Percentiles rank a stretch among this genome's conserved stretches.
phyloP scores from a whole-genome alignment of 1,140 invertebrate genomes.

The Drosophila melanogaster region DNA sequence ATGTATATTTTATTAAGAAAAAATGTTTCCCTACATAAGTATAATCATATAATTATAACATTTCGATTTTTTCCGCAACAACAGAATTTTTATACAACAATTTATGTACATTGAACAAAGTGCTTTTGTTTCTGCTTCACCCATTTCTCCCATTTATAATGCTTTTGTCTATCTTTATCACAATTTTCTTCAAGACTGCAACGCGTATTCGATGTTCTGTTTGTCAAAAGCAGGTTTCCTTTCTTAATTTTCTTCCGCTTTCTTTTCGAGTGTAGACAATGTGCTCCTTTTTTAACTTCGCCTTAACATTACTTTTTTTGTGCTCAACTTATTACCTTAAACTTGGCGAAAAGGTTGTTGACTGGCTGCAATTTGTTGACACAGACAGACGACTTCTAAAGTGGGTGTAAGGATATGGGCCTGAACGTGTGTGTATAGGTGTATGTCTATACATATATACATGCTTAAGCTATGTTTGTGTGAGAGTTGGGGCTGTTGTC shows the following conservation, averaged over 20 bases:
- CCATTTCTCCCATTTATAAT: not conserved
- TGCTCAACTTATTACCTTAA: constrained; percentile 74
- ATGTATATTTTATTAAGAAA: not conserved
- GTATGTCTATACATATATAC: not conserved
- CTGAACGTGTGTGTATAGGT: constrained; percentile 10
- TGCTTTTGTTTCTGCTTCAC: not conserved
- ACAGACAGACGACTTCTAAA: constrained; percentile 59
- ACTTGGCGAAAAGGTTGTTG: constrained; percentile 78
- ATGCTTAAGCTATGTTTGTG: not conserved
- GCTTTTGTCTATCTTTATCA: not conserved
- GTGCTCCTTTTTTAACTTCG: constrained; percentile 48
- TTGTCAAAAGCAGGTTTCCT: not conserved
- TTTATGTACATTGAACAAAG: too few relatives aligned
- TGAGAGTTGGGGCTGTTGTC: constrained; percentile 38
- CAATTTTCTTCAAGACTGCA: not conserved
- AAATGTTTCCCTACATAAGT: not conserved
- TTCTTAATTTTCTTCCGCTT: constrained; percentile 36
- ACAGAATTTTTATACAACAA: too few relatives aligned
- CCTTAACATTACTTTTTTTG: constrained; percentile 31
- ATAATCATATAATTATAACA: too few relatives aligned
- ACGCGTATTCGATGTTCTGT: not conserved
- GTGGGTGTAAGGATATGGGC: constrained; percentile 30
- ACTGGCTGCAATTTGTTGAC: constrained; percentile 74
- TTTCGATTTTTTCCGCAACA: too few relatives aligned
- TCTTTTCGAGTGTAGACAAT: constrained; percentile 51